Evolutionary conservation across 2,113 vertebrate genomes (phyloP).

Genomic region (Strigops habroptila): DNA sequence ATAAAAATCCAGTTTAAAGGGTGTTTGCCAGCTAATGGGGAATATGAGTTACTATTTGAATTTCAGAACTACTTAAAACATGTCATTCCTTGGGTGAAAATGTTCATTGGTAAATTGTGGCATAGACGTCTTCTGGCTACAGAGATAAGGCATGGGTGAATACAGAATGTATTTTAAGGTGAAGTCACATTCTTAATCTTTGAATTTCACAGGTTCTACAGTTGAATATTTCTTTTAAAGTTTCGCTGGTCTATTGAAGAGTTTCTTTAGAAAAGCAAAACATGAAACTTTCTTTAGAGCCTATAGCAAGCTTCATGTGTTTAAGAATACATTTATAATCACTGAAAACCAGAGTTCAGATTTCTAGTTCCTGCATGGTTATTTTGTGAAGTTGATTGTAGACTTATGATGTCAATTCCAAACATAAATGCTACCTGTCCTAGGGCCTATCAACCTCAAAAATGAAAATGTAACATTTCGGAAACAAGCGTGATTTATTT

Average conservation of each 20-base stretch:
- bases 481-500: background rate
- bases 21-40: background rate
- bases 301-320: background rate
- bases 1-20: background rate
- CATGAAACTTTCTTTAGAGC: background rate
- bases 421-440: background rate
- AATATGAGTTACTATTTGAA: background rate
- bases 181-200: background rate
- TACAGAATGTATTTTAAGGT: background rate
- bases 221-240: background rate
- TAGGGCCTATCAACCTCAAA: background rate
- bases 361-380: background rate
- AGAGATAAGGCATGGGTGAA: slow-evolving; percentile 25
- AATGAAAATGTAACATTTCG: background rate
- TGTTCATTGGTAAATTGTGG: background rate
- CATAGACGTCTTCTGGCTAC: background rate
- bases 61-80: background rate
- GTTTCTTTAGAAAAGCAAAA: background rate
- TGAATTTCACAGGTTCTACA: background rate
- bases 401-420: background rate
- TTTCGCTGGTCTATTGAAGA: background rate
- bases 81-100: background rate
- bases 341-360: background rate
- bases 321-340: background rate
- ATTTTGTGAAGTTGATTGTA: background rate